phyloP scores from a whole-genome alignment of 2,888 invertebrate species.

The Trichacis sp. region DNA sequence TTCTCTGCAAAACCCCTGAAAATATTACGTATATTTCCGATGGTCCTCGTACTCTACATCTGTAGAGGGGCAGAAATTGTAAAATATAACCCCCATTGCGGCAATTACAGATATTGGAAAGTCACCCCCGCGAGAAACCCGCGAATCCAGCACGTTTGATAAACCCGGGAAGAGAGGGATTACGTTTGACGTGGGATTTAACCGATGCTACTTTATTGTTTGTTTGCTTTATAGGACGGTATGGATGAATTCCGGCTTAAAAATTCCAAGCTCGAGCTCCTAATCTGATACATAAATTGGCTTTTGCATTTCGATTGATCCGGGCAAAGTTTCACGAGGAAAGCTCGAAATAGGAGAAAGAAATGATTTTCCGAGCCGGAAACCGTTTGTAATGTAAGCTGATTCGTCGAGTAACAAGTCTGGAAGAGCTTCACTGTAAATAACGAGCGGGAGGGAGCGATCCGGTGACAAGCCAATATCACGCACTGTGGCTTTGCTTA shows the following conservation, averaged over 20 bases:
- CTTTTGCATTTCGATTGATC: background rate
- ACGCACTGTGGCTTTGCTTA: conserved; percentile 58
- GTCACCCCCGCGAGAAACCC: conserved; percentile 29
- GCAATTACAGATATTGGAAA: conserved; percentile 57
- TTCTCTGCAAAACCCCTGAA: no score
- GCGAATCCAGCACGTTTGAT: conserved; percentile 17
- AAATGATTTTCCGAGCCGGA: background rate
- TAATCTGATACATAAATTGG: background rate
- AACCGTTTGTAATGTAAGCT: conserved; percentile 2
- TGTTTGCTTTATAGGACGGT: conserved; percentile 6
- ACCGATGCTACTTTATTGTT: conserved; percentile 9
- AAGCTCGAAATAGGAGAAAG: background rate
- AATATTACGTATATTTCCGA: no score
- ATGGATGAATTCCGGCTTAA: background rate
- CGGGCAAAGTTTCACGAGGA: background rate
- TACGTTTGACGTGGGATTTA: conserved; percentile 21
- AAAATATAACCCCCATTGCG: conserved; percentile 48
- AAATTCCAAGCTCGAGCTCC: background rate
- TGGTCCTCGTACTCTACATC: no score
- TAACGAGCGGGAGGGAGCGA: conserved; percentile 37
- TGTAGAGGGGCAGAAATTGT: conserved; percentile 48
- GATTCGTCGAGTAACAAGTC: conserved; percentile 8
- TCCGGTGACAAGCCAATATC: conserved; percentile 60
- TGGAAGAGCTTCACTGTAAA: conserved; percentile 23
- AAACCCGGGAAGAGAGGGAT: conserved; percentile 14